Conservation (phyloP, 2,797 vertebrate genomes). For the Coluber constrictor region DNA sequence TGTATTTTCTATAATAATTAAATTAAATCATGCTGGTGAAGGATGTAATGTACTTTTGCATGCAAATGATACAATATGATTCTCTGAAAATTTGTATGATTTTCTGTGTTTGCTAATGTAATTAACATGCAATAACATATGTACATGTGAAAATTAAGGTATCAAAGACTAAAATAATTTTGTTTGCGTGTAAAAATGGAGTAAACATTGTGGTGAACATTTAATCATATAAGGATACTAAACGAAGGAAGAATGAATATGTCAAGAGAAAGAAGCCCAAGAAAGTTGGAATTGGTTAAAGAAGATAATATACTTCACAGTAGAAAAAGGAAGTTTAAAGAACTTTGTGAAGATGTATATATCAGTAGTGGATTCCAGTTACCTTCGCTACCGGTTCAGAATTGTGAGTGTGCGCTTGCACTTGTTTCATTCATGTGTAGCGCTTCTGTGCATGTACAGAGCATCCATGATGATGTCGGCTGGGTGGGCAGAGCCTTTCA, state of each 20-base stretch:
- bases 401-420: no score
- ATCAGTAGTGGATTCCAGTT: no score
- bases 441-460: no score
- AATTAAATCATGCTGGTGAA: background rate
- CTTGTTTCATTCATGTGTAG: no score
- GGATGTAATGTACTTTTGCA: background rate
- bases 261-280: background rate
- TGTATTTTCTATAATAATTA: background rate
- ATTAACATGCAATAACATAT: background rate
- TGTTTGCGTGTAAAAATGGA: background rate
- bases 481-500: no score
- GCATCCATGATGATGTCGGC: no score
- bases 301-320: background rate
- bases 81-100: background rate
- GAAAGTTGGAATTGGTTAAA: background rate
- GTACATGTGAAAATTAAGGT: background rate
- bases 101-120: background rate
- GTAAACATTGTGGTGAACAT: background rate
- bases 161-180: background rate
- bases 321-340: background rate
- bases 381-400: no score
- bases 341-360: background rate
- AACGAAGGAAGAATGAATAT: background rate
- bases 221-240: background rate
- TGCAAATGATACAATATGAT: background rate